Evolutionary conservation across 2,797 vertebrate genomes (phyloP), one percentile per base, ranked within the genome.

Genomic region (Thaleichthys pacificus): DNA sequence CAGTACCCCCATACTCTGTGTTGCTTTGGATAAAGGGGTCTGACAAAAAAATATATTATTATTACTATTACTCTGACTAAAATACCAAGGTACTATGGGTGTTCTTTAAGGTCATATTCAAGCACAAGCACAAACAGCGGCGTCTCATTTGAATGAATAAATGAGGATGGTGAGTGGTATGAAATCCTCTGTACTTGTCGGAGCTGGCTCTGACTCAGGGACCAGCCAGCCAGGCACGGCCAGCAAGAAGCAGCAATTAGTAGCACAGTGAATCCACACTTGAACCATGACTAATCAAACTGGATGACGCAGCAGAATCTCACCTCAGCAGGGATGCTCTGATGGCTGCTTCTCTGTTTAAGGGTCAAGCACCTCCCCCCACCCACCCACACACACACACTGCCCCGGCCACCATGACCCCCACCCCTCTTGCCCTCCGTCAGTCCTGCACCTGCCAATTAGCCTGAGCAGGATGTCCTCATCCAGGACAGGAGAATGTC

Each of bases 371-470:
- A 3, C 51, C 51, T 6, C 51, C 15, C 51, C 19, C 51, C 9
- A 2, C 11, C 1, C 38, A 42, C 38, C 11, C 38, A 12, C 38
- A 42, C 38, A 42, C 38, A 42, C 38, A 42, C 38, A 11, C 38
- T 1, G 38, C 38, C 38, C 38, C 9, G 38, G 38, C 9, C 38
- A 42, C 7, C 9, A 42, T 42, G 38, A 12, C 51, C 17, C 51
- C 66, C 4, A 32, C 19, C 51, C 11, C 47, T 21, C 38, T 42
- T 42, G 38, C 6, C 38, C 2, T 42, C 38, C 11, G 32, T 63
- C 66, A 60, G 66, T 32, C 61, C 22, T 65, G 54, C 70, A 32
- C 67, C 42, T 61, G 67, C 56, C 38, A 73, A 66, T 70, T 73
- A 70, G 42, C 42, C 56, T 30, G 68, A 49, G 51, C 66, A 63